phyloP scores from a whole-genome alignment of 2,888 invertebrate genomes.

The Keiferia lycopersicella region DNA sequence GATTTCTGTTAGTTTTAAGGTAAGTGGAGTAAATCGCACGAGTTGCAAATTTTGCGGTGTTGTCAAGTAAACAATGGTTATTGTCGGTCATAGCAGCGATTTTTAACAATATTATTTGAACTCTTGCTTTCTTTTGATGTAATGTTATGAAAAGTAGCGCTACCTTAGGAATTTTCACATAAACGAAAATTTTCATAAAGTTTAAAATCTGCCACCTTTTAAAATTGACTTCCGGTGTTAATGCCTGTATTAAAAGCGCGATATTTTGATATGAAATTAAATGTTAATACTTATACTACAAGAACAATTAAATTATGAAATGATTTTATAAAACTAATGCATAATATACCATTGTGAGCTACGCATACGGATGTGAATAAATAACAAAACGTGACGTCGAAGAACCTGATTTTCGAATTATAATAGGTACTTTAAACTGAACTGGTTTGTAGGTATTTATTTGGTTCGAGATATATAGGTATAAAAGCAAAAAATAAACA shows the following conservation, averaged over 20 bases:
- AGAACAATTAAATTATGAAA: too few species aligned
- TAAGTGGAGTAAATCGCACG: neutral
- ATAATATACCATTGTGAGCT: neutral
- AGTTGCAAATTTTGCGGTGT: neutral
- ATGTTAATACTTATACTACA: too few species aligned
- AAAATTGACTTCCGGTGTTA: too few species aligned
- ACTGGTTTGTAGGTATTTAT: constrained; percentile 4
- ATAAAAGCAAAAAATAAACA: neutral
- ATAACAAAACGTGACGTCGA: constrained; percentile 1
- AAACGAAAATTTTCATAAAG: neutral
- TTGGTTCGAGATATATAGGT: neutral
- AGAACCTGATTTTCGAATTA: neutral
- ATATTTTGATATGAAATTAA: too few species aligned
- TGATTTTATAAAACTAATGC: neutral
- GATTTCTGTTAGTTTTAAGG: constrained; percentile 18
- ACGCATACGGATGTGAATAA: neutral
- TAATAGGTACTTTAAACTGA: neutral
- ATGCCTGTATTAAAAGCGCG: too few species aligned
- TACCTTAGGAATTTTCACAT: neutral
- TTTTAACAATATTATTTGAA: neutral
- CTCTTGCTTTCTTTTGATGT: neutral
- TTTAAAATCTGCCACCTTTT: too few species aligned
- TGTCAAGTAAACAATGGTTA: constrained; percentile 1
- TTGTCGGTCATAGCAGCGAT: neutral
- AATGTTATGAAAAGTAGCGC: neutral